These are phyloP conservation scores for Sterna hirundo DNA, from an alignment of 2,113 vertebrate species.

Conservation along the genomic window DNA sequence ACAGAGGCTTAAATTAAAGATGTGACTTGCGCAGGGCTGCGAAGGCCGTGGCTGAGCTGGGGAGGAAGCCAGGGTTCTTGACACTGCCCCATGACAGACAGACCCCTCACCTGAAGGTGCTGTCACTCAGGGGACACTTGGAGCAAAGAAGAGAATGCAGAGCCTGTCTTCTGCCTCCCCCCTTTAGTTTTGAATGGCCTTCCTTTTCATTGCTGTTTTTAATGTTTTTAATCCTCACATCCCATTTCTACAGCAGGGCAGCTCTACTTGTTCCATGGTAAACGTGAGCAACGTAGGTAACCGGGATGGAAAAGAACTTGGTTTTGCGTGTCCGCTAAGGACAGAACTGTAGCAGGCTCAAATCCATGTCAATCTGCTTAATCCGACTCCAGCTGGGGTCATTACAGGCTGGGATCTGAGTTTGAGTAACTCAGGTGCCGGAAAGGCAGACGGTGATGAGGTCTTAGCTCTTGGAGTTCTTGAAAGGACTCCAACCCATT, in stretches of 20 bases:
- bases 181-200: too few relatives aligned
- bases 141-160: neutral
- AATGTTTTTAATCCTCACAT: neutral
- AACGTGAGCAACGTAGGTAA: neutral
- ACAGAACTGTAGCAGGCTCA: neutral
- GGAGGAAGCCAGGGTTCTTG: neutral
- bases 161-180: neutral
- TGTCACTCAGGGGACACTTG: accelerated
- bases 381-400: neutral
- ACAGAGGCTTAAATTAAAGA: neutral
- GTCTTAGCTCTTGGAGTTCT: neutral
- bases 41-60: neutral
- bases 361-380: neutral
- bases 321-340: neutral
- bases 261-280: neutral
- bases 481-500: neutral
- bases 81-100: neutral
- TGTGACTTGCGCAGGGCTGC: neutral
- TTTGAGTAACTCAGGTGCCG: neutral
- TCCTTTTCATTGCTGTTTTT: neutral
- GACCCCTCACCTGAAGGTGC: neutral
- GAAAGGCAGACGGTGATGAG: neutral
- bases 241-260: neutral
- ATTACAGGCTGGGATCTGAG: neutral
- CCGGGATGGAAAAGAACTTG: neutral